These are phyloP conservation scores for Oncopodura yosiiana DNA, from an alignment of 1,140 invertebrate species.

Conservation along the genomic window DNA sequence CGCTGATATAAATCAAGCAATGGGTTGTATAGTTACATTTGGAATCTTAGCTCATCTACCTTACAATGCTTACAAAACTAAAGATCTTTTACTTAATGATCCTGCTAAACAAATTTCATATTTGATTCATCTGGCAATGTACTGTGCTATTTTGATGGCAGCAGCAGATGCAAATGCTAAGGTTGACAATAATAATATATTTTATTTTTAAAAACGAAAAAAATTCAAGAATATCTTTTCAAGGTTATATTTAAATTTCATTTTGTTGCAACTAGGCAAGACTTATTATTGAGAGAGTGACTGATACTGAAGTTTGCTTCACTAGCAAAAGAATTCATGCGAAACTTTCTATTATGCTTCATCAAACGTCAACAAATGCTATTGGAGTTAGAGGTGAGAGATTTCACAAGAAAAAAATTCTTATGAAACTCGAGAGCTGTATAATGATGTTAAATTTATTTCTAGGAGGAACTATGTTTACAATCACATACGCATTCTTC, in stretches of 20 bases:
- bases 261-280: slow-evolving; percentile 8
- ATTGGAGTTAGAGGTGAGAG: slow-evolving; percentile 6
- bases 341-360: slow-evolving; percentile 10
- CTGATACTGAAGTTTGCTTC: not conserved
- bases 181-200: too few relatives aligned
- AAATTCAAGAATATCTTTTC: not conserved
- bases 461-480: slow-evolving; percentile 4
- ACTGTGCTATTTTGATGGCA: slow-evolving; percentile 2
- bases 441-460: too few relatives aligned
- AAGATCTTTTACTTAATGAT: slow-evolving; percentile 13
- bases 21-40: not conserved
- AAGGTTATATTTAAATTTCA: not conserved
- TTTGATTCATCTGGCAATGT: slow-evolving; percentile 7
- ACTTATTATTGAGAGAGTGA: slow-evolving; percentile 9
- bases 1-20: not conserved
- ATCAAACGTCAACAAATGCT: slow-evolving; percentile 3
- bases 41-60: slow-evolving; percentile 13
- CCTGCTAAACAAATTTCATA: slow-evolving; percentile 11
- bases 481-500: slow-evolving; percentile 11
- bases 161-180: slow-evolving; percentile 9
- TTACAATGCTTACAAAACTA: slow-evolving; percentile 17
- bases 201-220: not conserved
- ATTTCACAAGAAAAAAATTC: too few relatives aligned
- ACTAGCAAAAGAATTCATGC: not conserved
- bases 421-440: too few relatives aligned